phyloP scores from a whole-genome alignment of 2,888 invertebrate genomes.

The Sussaba pulchella region DNA sequence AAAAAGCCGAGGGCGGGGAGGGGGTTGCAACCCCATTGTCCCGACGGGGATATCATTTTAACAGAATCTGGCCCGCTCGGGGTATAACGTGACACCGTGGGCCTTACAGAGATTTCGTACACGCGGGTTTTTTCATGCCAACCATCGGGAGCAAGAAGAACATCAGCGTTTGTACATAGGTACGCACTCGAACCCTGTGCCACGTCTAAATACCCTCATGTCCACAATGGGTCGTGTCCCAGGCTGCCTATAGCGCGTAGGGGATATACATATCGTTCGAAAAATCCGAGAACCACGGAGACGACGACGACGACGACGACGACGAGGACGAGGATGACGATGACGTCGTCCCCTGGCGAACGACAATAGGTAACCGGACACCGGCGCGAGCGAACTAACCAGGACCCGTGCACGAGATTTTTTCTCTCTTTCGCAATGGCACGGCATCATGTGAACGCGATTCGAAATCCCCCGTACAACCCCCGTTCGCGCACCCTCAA shows the following conservation, averaged over 20 bases:
- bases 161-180: too few relatives aligned
- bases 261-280: slow-evolving; percentile 33
- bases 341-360: slow-evolving; percentile 75
- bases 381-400: slow-evolving; percentile 63
- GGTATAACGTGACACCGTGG: slow-evolving; percentile 79
- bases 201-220: slow-evolving; percentile 66
- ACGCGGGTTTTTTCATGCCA: slow-evolving; percentile 38
- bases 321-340: slow-evolving; percentile 78
- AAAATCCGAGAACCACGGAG: slow-evolving; percentile 21
- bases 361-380: slow-evolving; percentile 84
- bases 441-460: background rate
- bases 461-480: too few relatives aligned
- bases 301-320: slow-evolving; percentile 79
- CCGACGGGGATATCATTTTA: slow-evolving; percentile 80
- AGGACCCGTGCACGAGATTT: slow-evolving; percentile 40
- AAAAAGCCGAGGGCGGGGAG: background rate
- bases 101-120: slow-evolving; percentile 52
- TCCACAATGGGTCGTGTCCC: slow-evolving; percentile 45
- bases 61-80: slow-evolving; percentile 80
- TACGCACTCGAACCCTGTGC: slow-evolving; percentile 18
- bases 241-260: background rate
- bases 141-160: slow-evolving; percentile 20
- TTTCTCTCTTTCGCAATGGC: too few relatives aligned
- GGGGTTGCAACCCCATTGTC: background rate
- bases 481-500: too few relatives aligned